A percentile compares a stretch with the other conserved stretches of the same genome.
Evolutionary conservation across 1,140 invertebrate species (phyloP).

Genomic region (Atta texana): DNA sequence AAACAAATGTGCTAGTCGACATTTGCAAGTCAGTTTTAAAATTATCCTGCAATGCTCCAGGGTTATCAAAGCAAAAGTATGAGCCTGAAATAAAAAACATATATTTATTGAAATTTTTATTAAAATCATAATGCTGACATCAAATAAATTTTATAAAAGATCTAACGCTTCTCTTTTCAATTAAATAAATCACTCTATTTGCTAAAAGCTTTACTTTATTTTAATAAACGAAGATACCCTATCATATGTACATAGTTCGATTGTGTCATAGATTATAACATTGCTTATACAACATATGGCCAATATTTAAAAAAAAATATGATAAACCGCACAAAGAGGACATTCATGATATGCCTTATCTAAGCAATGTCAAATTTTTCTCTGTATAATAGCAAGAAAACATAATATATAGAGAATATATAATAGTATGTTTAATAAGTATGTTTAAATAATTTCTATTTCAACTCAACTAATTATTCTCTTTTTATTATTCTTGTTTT

Average conservation of each 20-base stretch:
- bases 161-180: background rate
- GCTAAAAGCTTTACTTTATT: slow-evolving; percentile 1
- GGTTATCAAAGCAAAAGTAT: slow-evolving; percentile 99
- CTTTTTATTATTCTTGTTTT: background rate
- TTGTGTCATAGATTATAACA: slow-evolving; percentile 31
- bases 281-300: slow-evolving; percentile 35
- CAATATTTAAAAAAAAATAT: background rate
- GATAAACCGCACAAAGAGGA: slow-evolving; percentile 49
- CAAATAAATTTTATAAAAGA: background rate
- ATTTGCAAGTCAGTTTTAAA: slow-evolving; percentile 94
- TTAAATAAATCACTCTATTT: slow-evolving; percentile 18
- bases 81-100: slow-evolving; percentile 91
- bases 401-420: background rate
- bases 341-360: slow-evolving; percentile 46
- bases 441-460: background rate
- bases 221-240: background rate
- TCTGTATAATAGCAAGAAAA: slow-evolving; percentile 17
- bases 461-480: background rate
- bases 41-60: slow-evolving; percentile 95
- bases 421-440: background rate
- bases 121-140: background rate
- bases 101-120: background rate
- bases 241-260: background rate
- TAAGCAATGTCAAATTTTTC: slow-evolving; percentile 39
- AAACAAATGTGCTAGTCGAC: slow-evolving; percentile 93